Evolutionary conservation across 2,888 invertebrate species (phyloP), one percentile per base, ranked within the genome.

Genomic region (Pardosa pseudoannulata): DNA sequence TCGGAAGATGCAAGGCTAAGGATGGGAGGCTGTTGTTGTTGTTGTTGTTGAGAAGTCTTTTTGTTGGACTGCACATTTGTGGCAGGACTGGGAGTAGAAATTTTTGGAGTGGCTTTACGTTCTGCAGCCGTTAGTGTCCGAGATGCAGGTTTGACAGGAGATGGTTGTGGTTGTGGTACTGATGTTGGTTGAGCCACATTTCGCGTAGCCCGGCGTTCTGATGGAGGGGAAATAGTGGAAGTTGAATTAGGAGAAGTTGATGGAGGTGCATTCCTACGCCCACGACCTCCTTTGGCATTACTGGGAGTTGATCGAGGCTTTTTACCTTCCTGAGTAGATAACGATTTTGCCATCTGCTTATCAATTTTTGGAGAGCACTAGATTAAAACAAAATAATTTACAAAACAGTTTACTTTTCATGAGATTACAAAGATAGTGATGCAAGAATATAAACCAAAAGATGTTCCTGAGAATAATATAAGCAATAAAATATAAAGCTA

Each of bases 281-380:
- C 41, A 5, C 88, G 79, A 29, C 72, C 78, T 27, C 78, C 75
- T 64, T 80, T 87, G 11, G 80, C 39, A 67, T 70, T 76, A 65
- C 74, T 76, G 41, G 80, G n/a, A 41, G 87, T 13, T n/a, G 78
- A 78, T 6, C 76, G 76, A 23, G 83, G 65, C 56, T 76, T 76
- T 41, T 85, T 85, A 11, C 36, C 67, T 32, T 86, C 85, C 28
- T 86, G 85, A 31, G 68, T 62, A n/a, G 78, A 56, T 50, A 86
- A 41, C 5, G 85, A 74, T 74, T 86, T 86, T n/a, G 79, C 85
- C 79, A 86, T 79, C 27, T 79, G 79, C 32, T 74, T 68, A 5
- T 86, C 85, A 13, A 70, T 31, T 64, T 86, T 85, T 1, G 83
- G 71, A 2, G 83, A 65, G 67, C 71, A 56, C 83, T 85, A 28